Base-by-base conservation (phyloP, 2,113 vertebrate species). In the Aepyceros melampus region DNA sequence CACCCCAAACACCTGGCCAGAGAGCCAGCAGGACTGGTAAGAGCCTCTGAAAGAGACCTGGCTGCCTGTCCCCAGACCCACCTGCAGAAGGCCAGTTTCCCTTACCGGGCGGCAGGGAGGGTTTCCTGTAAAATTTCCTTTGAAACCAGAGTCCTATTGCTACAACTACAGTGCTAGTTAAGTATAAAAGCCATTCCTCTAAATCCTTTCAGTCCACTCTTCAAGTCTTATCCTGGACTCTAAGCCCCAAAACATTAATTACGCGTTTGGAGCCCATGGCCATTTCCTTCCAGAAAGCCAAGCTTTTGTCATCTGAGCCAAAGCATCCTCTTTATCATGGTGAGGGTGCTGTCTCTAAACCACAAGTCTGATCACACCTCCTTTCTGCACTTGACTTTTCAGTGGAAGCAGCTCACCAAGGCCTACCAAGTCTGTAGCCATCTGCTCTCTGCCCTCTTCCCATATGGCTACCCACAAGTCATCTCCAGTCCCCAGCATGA, bases 71-170 rank as follows among this genome's bases (percentile, higher is more conserved):
- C 15, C 78, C 74, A 64, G 40, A 55, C 33, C 49, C 67, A 31
- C 25, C 11, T 51, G 53, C 58, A 45, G 27, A 29, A 81, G 33
- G 49, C 29, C n/a, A 67, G 29, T 53, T 76, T 89, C n/a, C 58
- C 8, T 36, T 15, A 56, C 71, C 21, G 0, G 47, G 33, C 5
- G 0, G 5, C 40, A 47, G 36, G 21, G 15, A 62, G 4, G 33
- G 15, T 17, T 62, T 31, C 55, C 36, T 36, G 0, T 36, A 94
- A 88, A 13, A 83, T 96, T 93, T 95, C 64, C 17, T 67, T 95
- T 84, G 45, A 87, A 53, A 5, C 29, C 74, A 82, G 47, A 40
- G 9, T 55, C 49, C 31, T 67, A n/a, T 53, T 89, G 55, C 60
- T 81, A 89, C 84, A 89, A 64, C 23, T 36, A 67, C 2, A 78